A percentile compares a stretch with the other conserved stretches of the same genome.
These are phyloP conservation scores for Spatulosminthurus flaviceps DNA, from an alignment of 2,888 invertebrate genomes.

Conservation along the genomic window DNA sequence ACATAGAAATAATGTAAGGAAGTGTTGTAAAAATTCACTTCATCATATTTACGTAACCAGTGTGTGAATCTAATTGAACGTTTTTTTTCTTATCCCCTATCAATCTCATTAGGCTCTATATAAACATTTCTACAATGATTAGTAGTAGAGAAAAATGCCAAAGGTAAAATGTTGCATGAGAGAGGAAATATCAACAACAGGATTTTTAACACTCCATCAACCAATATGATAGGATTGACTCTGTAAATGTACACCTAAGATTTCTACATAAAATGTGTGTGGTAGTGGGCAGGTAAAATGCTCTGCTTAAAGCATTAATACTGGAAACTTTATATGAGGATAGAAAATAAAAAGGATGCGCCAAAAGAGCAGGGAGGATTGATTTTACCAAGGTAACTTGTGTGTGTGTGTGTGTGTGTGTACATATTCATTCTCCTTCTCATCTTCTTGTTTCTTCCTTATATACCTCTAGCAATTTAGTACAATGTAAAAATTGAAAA, in stretches of 20 bases:
- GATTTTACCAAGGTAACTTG: no score
- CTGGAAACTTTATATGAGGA: not conserved
- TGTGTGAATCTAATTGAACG: not conserved
- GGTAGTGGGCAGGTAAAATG: not conserved
- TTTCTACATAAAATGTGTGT: not conserved
- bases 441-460: not conserved
- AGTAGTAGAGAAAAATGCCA: not conserved
- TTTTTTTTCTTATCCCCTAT: not conserved
- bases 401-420: no score
- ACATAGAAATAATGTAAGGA: no score
- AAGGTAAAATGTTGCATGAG: not conserved
- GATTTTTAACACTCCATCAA: not conserved
- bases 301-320: not conserved
- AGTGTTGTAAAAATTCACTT: no score
- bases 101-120: not conserved
- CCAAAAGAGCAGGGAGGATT: slow-evolving; percentile 28
- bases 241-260: not conserved
- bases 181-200: slow-evolving; percentile 1
- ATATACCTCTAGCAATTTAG: slow-evolving; percentile 29
- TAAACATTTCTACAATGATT: not conserved
- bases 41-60: no score
- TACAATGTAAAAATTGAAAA: slow-evolving; percentile 32
- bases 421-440: slow-evolving; percentile 20
- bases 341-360: slow-evolving; percentile 16
- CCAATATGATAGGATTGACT: not conserved